Evolutionary conservation across 2,113 vertebrate species (phyloP).

Genomic region (Macaca mulatta): DNA sequence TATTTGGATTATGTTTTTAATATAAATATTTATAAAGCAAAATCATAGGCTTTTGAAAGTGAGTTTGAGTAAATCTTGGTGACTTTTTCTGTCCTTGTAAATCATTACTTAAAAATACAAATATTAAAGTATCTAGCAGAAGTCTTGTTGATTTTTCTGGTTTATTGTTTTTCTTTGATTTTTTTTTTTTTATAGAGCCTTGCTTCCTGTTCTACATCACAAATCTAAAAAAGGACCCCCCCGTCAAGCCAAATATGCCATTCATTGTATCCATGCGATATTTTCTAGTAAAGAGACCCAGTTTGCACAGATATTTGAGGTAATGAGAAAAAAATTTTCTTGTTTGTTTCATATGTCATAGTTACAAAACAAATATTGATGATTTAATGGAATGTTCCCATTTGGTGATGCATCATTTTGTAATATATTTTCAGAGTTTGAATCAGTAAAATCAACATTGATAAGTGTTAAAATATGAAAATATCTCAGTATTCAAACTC

Average conservation of each 20-base stretch:
- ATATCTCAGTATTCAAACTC: not conserved
- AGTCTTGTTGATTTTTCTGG: constrained; percentile 28
- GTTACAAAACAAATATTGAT: not conserved
- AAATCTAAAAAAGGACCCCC: constrained; percentile 98
- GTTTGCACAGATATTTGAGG: constrained; percentile 99
- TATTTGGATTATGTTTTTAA: not conserved
- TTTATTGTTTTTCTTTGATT: constrained; percentile 41
- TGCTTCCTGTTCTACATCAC: constrained; percentile 96
- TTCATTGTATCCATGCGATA: constrained; percentile 98
- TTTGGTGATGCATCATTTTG: constrained; percentile 29
- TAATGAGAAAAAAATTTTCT: constrained; percentile 77
- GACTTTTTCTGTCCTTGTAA: not conserved
- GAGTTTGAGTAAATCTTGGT: not conserved
- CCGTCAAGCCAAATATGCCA: constrained; percentile 97
- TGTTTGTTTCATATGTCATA: not conserved
- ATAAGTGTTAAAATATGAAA: not conserved
- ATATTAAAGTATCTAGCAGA: not conserved
- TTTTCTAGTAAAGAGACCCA: constrained; percentile 98
- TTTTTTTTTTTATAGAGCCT: constrained; percentile 86
- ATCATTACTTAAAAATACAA: not conserved
- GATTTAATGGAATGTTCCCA: not conserved
- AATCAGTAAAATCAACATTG: not conserved
- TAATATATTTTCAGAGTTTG: constrained; percentile 23
- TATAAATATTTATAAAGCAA: not conserved
- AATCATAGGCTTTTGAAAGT: not conserved